Evolutionary conservation across 2,888 invertebrate species (phyloP).

Genomic region (Spodoptera picta): DNA sequence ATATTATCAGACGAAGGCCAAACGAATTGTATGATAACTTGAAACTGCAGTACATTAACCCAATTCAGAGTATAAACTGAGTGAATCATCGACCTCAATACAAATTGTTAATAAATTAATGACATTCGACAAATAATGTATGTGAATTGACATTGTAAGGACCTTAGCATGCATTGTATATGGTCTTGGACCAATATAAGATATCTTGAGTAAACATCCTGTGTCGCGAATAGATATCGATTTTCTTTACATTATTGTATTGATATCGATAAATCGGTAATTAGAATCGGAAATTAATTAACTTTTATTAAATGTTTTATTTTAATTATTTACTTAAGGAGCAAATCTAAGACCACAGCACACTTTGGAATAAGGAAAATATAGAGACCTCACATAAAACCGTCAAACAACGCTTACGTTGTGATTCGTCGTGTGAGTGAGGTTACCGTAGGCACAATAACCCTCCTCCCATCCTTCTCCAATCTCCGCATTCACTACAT

Average conservation of each 20-base stretch:
- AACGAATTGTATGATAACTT: conserved; percentile 30
- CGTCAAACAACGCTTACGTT: too few species aligned
- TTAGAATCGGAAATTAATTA: conserved; percentile 4
- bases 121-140: conserved; percentile 38
- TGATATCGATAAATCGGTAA: conserved; percentile 42
- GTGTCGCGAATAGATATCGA: conserved; percentile 48
- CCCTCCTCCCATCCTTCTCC: too few species aligned
- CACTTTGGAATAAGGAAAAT: too few species aligned
- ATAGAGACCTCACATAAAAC: too few species aligned
- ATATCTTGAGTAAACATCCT: conserved; percentile 72
- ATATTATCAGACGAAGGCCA: conserved; percentile 37
- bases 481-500: too few species aligned
- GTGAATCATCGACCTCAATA: conserved; percentile 49
- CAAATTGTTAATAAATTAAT: conserved; percentile 50
- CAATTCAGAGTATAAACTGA: conserved; percentile 35
- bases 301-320: too few species aligned
- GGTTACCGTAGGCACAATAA: too few species aligned
- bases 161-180: conserved; percentile 71
- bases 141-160: conserved; percentile 63
- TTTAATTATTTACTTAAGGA: too few species aligned
- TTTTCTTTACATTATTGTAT: conserved; percentile 56
- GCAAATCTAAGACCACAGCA: too few species aligned
- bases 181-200: conserved; percentile 24
- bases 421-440: too few species aligned
- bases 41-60: conserved; percentile 45